Evolutionary conservation across 2,797 vertebrate species (phyloP).

Genomic region (Chromis chromis): DNA sequence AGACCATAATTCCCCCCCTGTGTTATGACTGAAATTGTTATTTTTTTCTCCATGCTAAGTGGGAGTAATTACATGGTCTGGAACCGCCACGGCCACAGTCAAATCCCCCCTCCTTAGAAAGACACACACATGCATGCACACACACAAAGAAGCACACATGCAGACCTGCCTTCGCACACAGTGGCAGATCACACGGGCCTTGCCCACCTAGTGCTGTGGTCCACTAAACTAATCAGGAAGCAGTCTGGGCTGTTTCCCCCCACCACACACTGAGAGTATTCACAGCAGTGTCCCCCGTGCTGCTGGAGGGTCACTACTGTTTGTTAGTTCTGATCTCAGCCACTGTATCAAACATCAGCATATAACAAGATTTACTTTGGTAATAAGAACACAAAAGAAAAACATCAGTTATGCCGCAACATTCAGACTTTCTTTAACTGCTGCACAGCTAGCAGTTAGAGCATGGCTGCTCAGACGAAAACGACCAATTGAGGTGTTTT

Average conservation of each 20-base stretch:
- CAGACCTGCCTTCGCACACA: constrained; percentile 31
- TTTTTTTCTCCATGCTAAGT: constrained; percentile 79
- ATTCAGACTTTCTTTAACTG: no score
- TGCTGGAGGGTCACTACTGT: constrained; percentile 20
- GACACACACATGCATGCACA: constrained; percentile 37
- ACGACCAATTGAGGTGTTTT: no score
- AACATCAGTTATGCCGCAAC: not conserved
- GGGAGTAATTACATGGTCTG: constrained; percentile 82
- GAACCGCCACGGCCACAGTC: constrained; percentile 76
- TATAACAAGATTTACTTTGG: not conserved
- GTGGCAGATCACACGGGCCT: constrained; percentile 49
- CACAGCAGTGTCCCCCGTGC: constrained; percentile 33
- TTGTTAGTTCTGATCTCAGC: constrained; percentile 10
- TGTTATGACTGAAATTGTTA: constrained; percentile 77
- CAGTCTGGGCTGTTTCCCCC: constrained; percentile 72
- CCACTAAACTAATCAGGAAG: constrained; percentile 79
- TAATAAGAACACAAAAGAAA: not conserved
- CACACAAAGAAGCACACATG: constrained; percentile 20
- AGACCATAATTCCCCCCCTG: constrained; percentile 68
- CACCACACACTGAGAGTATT: constrained; percentile 66
- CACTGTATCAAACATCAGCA: not conserved
- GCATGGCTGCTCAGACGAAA: no score
- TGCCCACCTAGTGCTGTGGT: constrained; percentile 66
- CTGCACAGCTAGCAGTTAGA: no score
- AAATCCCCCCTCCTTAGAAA: constrained; percentile 74